These are phyloP conservation scores for Zaprionus davidi DNA, from an alignment of 1,140 invertebrate species.

Conservation along the genomic window DNA sequence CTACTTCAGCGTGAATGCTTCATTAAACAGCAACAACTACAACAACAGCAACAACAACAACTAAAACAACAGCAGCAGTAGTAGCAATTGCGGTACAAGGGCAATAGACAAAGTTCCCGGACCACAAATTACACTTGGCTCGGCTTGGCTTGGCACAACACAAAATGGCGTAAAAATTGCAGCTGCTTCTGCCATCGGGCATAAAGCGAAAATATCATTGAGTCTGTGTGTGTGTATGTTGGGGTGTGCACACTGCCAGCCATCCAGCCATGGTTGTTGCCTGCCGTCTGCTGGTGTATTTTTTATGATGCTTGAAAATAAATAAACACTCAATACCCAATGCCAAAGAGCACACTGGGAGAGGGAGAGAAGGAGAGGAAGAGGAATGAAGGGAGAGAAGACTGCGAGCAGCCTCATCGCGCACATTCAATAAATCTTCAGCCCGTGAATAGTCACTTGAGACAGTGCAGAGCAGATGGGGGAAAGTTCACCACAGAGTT, in stretches of 20 bases:
- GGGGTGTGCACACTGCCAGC: conserved; percentile 12
- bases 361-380: neutral
- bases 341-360: conserved; percentile 73
- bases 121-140: conserved; percentile 79
- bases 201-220: conserved; percentile 71
- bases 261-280: conserved; percentile 17
- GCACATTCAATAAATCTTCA: conserved; percentile 80
- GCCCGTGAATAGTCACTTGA: conserved; percentile 77
- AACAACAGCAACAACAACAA: conserved; percentile 32
- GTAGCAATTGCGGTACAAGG: conserved; percentile 23
- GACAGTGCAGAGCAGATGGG: conserved; percentile 38
- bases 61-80: conserved; percentile 18
- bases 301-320: conserved; percentile 82
- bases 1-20: conserved; percentile 75
- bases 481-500: neutral
- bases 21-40: conserved; percentile 66
- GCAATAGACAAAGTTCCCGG: conserved; percentile 78
- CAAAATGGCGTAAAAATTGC: conserved; percentile 80
- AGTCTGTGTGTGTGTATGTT: conserved; percentile 48
- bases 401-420: conserved; percentile 46
- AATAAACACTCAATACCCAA: conserved; percentile 80
- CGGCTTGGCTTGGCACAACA: conserved; percentile 60
- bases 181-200: conserved; percentile 61
- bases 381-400: conserved; percentile 1
- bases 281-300: conserved; percentile 60